Evolutionary conservation across 2,888 invertebrate species (phyloP), one percentile per base, ranked within the genome.

Genomic region (Lapara coniferarum): DNA sequence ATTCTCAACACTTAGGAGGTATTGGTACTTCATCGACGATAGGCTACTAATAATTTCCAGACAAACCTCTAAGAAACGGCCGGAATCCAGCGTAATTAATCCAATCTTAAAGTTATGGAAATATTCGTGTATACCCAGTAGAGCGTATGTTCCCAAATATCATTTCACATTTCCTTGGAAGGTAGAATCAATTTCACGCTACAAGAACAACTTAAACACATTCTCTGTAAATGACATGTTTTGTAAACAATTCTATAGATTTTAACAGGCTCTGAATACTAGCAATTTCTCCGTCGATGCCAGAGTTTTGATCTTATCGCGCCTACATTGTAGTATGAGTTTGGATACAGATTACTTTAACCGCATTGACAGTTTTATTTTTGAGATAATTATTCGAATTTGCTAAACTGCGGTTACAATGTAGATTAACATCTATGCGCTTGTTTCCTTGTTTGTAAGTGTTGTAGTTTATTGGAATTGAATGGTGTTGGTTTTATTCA

Each of bases 261-360:
- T 84, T 81, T 83, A 81, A 83, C 79, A 77, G 79, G 75, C 77
- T 80, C 80, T 85, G 83, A 84, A 87, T 81, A 82, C 77, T 76
- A 82, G 90, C 89, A 90, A 90, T 92, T 90, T 91, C 90, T 92
- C 85, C 83, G 83, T 78, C 85, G 81, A 82, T 81, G 88, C 87
- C 79, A 78, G 80, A 87, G 79, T 81, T 87, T 83, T 85, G 92
- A 93, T 93, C 87, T 91, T 92, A 93, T 93, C 93, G 74, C 37
- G 63, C n/a, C 68, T 55, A 85, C 75, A 82, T 91, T 92, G 90
- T 90, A 84, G 84, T 80, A 72, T 73, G 78, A 55, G 79, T 84
- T 87, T 82, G 83, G 83, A 77, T 75, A 81, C 78, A 88, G 87
- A 87, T 89, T 87, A 85, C 75, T 80, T 81, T 75, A 75, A 79